phyloP scores from a whole-genome alignment of 92 coral and sea anemone genomes.

The Diadumene lineata region DNA sequence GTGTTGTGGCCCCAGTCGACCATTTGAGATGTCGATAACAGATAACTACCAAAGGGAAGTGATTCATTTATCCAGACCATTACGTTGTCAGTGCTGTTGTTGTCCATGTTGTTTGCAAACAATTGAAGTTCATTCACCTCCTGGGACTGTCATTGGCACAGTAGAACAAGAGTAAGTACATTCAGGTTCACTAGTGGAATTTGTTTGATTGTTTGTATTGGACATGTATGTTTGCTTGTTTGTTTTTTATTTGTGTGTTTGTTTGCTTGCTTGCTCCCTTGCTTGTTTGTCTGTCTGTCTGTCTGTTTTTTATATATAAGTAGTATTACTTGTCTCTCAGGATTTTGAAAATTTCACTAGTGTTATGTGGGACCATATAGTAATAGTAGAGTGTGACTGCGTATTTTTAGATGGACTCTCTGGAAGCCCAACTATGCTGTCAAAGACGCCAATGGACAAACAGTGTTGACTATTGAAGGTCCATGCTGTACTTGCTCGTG shows the following conservation, averaged over 20 bases:
- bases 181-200: too few relatives aligned
- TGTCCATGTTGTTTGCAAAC: conserved; percentile 94
- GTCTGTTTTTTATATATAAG: too few relatives aligned
- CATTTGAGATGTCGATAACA: conserved; percentile 84
- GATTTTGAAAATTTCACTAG: too few relatives aligned
- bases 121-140: conserved; percentile 90
- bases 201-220: too few relatives aligned
- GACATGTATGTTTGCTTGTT: too few relatives aligned
- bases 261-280: too few relatives aligned
- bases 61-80: conserved; percentile 89
- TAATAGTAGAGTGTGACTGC: too few relatives aligned
- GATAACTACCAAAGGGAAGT: conserved; percentile 90
- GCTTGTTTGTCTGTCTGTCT: too few relatives aligned
- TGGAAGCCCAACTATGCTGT: conserved; percentile 79
- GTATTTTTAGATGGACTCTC: conserved; percentile 87
- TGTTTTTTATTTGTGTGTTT: too few relatives aligned
- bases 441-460: conserved; percentile 68
- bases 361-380: too few relatives aligned
- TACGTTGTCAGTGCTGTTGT: conserved; percentile 86
- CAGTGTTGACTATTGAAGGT: conserved; percentile 70
- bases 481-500: conserved; percentile 92
- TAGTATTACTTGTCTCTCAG: too few relatives aligned
- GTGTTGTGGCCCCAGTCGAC: conserved; percentile 95
- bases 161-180: conserved; percentile 87
- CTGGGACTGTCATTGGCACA: conserved; percentile 84